These are phyloP conservation scores for Apeira syringaria DNA, from an alignment of 2,888 invertebrate species.

Conservation along the genomic window DNA sequence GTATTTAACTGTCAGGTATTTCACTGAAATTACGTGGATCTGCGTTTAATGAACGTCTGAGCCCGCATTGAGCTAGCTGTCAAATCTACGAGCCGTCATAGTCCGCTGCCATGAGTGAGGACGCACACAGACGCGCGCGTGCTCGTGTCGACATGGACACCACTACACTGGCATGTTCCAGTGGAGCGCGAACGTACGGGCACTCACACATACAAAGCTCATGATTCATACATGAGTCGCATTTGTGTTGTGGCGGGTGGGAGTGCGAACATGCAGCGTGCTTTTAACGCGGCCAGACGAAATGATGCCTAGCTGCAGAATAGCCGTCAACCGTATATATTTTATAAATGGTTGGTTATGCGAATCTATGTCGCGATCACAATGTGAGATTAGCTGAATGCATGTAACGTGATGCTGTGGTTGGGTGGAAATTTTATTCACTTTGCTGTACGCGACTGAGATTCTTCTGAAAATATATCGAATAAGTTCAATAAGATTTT, in stretches of 20 bases:
- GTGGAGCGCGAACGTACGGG: conserved; percentile 71
- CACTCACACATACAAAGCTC: conserved; percentile 60
- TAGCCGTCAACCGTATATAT: conserved; percentile 67
- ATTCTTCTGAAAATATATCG: conserved; percentile 3
- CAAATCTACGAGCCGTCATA: conserved; percentile 85
- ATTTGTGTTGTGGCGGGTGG: conserved; percentile 76
- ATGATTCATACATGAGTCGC: conserved; percentile 72
- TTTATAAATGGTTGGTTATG: conserved; percentile 55
- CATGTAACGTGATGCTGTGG: conserved; percentile 67
- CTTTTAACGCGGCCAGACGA: conserved; percentile 80
- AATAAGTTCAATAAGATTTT: background rate
- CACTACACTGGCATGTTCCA: conserved; percentile 78
- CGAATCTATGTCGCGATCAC: conserved; percentile 74
- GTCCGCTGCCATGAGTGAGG: conserved; percentile 81
- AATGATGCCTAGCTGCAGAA: conserved; percentile 77
- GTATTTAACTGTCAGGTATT: conserved; percentile 68
- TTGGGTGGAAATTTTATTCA: conserved; percentile 66
- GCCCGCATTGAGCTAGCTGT: conserved; percentile 84
- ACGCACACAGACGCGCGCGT: conserved; percentile 70
- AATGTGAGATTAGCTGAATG: conserved; percentile 79
- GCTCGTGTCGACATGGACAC: conserved; percentile 69
- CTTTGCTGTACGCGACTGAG: conserved; percentile 9
- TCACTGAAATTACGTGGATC: conserved; percentile 75
- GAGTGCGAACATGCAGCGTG: conserved; percentile 82
- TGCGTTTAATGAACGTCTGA: conserved; percentile 81